These are phyloP conservation scores for Choloepus hoffmanni DNA, from an alignment of 2,113 vertebrate genomes.

Conservation along the genomic window DNA sequence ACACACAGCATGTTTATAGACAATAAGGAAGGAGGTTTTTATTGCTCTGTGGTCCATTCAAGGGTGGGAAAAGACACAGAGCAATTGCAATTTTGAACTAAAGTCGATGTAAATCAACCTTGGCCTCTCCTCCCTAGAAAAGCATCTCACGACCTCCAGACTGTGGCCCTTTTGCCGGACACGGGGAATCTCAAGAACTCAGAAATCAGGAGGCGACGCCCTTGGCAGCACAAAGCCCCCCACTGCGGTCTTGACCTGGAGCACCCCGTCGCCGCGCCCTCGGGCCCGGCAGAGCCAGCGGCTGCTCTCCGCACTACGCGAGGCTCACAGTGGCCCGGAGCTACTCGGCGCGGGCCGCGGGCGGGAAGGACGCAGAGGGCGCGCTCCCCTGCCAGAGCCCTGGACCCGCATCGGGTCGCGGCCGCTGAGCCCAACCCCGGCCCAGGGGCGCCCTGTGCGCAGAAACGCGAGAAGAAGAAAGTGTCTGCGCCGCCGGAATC, in stretches of 20 bases:
- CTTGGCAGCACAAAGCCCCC: neutral
- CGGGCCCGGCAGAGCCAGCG: conserved; percentile 68
- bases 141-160: neutral
- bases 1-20: neutral
- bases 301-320: conserved; percentile 93
- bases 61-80: neutral
- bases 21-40: neutral
- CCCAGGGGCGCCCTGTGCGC: conserved; percentile 89
- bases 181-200: neutral
- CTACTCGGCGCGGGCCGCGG: conserved; percentile 90
- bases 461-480: neutral
- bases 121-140: neutral
- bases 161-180: neutral
- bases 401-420: conserved; percentile 89
- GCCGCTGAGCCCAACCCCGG: conserved; percentile 92
- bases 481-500: neutral
- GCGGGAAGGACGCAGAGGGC: no score
- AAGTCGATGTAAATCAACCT: neutral
- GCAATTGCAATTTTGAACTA: neutral
- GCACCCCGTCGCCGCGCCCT: conserved; percentile 92
- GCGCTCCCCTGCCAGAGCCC: conserved; percentile 68
- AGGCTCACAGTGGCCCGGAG: conserved; percentile 88
- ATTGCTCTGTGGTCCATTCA: neutral
- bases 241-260: conserved; percentile 85
- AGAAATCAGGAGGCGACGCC: neutral